Evolutionary conservation across 2,113 vertebrate species (phyloP).

Genomic region (Scomber japonicus): DNA sequence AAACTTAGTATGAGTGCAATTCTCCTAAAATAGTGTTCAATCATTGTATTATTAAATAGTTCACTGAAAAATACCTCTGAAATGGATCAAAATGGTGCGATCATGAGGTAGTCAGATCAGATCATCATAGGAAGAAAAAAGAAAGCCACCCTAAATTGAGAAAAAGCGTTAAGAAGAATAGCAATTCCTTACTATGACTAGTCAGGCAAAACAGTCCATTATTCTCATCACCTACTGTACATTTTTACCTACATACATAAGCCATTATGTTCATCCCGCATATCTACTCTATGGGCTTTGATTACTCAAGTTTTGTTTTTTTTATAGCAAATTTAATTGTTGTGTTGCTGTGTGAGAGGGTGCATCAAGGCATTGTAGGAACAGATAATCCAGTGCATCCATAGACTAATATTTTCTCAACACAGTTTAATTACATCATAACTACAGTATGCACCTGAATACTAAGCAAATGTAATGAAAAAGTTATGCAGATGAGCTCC

Average conservation of each 20-base stretch:
- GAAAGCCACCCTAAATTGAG: conserved; percentile 7
- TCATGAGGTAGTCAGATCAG: background rate
- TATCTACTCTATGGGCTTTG: conserved; percentile 13
- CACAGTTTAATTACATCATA: conserved; percentile 5
- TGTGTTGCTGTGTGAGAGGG: background rate
- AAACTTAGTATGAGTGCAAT: background rate
- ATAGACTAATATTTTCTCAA: conserved; percentile 12
- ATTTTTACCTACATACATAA: conserved; percentile 31
- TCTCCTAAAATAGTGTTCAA: background rate
- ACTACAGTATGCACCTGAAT: background rate
- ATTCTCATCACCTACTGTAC: conserved; percentile 23
- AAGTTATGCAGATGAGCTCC: background rate
- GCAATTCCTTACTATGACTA: conserved; percentile 33
- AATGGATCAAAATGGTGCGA: conserved; percentile 1
- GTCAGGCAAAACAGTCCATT: conserved; percentile 29
- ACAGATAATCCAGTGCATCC: background rate
- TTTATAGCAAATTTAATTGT: background rate
- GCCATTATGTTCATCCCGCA: background rate
- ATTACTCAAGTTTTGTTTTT: conserved; percentile 2
- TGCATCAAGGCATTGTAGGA: background rate
- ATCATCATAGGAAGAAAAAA: conserved; percentile 3
- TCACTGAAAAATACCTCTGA: conserved; percentile 15
- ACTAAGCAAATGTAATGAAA: background rate
- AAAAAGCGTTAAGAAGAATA: conserved; percentile 34
- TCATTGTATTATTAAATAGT: conserved; percentile 8